Evolutionary conservation across 2,888 invertebrate genomes (phyloP).

Genomic region (Pachliopta kotzebuea): DNA sequence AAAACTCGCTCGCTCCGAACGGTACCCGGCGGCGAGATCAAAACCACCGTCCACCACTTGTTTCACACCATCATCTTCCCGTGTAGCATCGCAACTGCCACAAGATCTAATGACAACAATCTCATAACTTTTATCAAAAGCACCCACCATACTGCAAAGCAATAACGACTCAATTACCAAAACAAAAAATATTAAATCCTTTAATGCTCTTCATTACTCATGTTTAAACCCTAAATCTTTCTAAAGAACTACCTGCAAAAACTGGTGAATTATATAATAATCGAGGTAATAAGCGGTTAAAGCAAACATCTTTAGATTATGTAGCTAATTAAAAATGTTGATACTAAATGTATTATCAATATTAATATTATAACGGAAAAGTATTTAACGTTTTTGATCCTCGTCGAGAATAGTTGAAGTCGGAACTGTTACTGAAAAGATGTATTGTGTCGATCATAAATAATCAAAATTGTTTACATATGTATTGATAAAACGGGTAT

Average conservation of each 20-base stretch:
- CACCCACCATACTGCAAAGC: conserved; percentile 30
- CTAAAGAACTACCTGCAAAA: conserved; percentile 17
- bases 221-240: conserved; percentile 1
- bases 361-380: too few relatives aligned
- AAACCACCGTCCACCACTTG: conserved; percentile 62
- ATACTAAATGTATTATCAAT: too few relatives aligned
- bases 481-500: too few relatives aligned
- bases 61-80: conserved; percentile 71
- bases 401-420: too few relatives aligned
- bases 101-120: conserved; percentile 70
- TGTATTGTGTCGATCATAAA: too few relatives aligned
- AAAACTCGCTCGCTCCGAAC: conserved; percentile 70
- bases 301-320: conserved; percentile 5
- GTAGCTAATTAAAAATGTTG: too few relatives aligned
- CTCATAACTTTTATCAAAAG: conserved; percentile 39
- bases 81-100: conserved; percentile 51
- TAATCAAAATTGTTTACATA: too few relatives aligned
- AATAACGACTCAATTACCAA: conserved; percentile 39
- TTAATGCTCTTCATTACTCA: neutral
- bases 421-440: too few relatives aligned
- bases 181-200: neutral
- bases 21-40: conserved; percentile 69
- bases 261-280: conserved; percentile 15
- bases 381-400: too few relatives aligned
- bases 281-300: conserved; percentile 16